Percentiles rank a stretch among this genome's conserved stretches.
Conservation (phyloP, 2,113 vertebrate species). For the Lucifuga dentata region DNA sequence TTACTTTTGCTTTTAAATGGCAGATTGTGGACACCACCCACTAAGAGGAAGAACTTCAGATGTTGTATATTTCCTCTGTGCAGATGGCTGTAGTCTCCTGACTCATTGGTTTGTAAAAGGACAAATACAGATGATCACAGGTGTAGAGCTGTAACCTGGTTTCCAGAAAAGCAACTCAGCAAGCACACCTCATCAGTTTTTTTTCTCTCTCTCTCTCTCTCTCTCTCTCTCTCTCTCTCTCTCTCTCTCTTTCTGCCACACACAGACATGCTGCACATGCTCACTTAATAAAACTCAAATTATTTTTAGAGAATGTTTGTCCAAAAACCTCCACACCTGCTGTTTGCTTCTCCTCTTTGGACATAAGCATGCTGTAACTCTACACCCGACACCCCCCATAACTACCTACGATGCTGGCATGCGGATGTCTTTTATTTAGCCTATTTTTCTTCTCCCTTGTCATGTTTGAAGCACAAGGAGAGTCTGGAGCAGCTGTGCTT, state of each 20-base stretch:
- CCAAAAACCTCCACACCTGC: conserved; percentile 37
- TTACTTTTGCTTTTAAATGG: conserved; percentile 10
- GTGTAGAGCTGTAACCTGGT: conserved; percentile 46
- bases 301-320: conserved; percentile 40
- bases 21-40: background rate
- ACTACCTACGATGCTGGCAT: conserved; percentile 1
- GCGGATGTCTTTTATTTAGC: conserved; percentile 28
- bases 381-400: conserved; percentile 42
- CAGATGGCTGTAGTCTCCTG: conserved; percentile 28
- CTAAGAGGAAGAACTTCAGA: conserved; percentile 30
- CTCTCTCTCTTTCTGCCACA: background rate
- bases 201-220: background rate
- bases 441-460: conserved; percentile 20
- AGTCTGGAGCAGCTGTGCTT: conserved; percentile 19
- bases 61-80: conserved; percentile 28
- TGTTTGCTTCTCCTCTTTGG: background rate
- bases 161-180: conserved; percentile 15
- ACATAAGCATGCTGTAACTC: conserved; percentile 60
- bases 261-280: too few species aligned
- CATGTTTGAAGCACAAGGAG: background rate
- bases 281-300: conserved; percentile 1
- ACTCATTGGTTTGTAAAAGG: conserved; percentile 16
- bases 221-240: background rate
- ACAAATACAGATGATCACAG: conserved; percentile 14
- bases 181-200: conserved; percentile 16